phyloP scores from a whole-genome alignment of 2,888 invertebrate species.

The Nomada flava region DNA sequence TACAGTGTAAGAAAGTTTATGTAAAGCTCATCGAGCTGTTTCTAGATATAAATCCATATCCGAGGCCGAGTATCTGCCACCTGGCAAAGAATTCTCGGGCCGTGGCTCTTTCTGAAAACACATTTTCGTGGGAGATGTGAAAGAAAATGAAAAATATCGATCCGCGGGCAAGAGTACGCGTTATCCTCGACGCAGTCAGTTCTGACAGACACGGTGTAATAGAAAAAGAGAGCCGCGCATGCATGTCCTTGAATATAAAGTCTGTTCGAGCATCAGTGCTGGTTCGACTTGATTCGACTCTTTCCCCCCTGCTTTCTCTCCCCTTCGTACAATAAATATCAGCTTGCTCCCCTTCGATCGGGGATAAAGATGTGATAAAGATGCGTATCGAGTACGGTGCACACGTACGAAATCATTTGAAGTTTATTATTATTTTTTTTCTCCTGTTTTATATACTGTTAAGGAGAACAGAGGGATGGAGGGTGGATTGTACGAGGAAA shows the following conservation, averaged over 20 bases:
- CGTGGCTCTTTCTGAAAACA: constrained; percentile 14
- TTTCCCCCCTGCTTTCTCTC: background rate
- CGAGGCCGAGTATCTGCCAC: constrained; percentile 15
- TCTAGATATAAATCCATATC: constrained; percentile 10
- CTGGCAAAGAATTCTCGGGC: constrained; percentile 30
- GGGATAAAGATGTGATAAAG: constrained; percentile 4
- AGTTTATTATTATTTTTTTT: constrained; percentile 4
- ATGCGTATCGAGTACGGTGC: constrained; percentile 5
- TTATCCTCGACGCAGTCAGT: constrained; percentile 33
- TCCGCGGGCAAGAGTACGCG: constrained; percentile 26
- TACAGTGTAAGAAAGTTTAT: background rate
- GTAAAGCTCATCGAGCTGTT: background rate
- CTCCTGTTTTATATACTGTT: background rate
- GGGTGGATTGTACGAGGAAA: background rate
- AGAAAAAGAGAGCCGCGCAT: constrained; percentile 13
- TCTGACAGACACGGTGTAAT: constrained; percentile 13
- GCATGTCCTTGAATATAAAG: constrained; percentile 38
- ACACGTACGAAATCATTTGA: constrained; percentile 6
- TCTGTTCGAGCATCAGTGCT: constrained; percentile 8
- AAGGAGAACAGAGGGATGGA: background rate
- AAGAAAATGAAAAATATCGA: constrained; percentile 69
- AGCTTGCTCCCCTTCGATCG: constrained; percentile 13
- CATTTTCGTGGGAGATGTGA: constrained; percentile 48
- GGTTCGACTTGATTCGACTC: constrained; percentile 29
- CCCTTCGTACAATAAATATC: constrained; percentile 27